phyloP scores from a whole-genome alignment of 2,797 vertebrate genomes.

The Acanthurus leucopareius region DNA sequence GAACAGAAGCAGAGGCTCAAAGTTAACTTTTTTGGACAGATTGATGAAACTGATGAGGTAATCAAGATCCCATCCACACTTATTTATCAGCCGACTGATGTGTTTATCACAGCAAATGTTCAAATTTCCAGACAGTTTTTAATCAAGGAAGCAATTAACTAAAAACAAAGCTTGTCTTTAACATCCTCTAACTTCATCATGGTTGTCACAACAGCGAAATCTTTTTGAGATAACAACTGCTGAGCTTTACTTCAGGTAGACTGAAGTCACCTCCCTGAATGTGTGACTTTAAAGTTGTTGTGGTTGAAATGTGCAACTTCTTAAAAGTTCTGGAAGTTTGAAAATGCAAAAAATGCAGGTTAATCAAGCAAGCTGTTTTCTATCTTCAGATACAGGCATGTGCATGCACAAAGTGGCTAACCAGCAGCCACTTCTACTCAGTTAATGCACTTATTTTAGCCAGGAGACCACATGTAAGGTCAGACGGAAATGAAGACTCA shows the following conservation, averaged over 20 bases:
- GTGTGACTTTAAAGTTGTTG: neutral
- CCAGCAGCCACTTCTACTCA: neutral
- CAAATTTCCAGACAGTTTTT: neutral
- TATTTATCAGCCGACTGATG: neutral
- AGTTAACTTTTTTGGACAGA: slow-evolving; percentile 6
- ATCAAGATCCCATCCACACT: neutral
- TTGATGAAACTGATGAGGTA: slow-evolving; percentile 4
- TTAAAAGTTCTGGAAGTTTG: neutral
- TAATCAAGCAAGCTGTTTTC: neutral
- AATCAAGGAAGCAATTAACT: neutral
- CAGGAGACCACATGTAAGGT: neutral
- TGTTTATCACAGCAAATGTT: neutral
- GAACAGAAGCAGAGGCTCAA: slow-evolving; percentile 2
- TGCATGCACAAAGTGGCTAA: neutral
- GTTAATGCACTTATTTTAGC: neutral
- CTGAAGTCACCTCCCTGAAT: too few relatives aligned
- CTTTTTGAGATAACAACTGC: neutral
- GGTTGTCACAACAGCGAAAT: neutral
- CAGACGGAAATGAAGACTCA: slow-evolving; percentile 2
- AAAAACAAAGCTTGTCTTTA: neutral
- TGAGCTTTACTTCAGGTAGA: neutral
- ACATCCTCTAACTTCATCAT: neutral
- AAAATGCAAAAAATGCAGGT: neutral
- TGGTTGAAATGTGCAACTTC: neutral
- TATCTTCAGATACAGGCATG: neutral